Percentiles rank a stretch among this genome's conserved stretches.
Conservation (phyloP, 1,140 invertebrate genomes). For the Dufourea novaeangliae region DNA sequence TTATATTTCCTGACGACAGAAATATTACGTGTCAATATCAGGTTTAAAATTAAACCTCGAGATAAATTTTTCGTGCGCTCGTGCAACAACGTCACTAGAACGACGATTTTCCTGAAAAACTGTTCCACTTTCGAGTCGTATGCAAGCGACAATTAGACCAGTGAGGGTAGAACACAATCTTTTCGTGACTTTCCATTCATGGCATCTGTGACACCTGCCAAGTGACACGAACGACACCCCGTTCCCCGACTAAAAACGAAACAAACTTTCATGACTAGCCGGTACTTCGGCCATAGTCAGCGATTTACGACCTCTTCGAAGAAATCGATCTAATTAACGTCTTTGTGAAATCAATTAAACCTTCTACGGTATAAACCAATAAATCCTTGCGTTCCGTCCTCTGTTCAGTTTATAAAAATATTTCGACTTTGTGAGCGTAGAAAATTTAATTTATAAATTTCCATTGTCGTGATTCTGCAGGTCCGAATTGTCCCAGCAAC, state of each 20-base stretch:
- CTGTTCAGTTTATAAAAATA: no score
- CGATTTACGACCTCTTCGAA: no score
- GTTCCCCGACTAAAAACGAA: neutral
- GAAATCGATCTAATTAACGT: neutral
- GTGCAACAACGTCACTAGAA: neutral
- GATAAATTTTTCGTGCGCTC: neutral
- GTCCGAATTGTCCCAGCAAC: no score
- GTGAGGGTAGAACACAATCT: neutral
- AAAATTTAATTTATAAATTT: no score
- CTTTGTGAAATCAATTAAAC: slow-evolving; percentile 5
- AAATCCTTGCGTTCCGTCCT: no score
- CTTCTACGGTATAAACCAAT: neutral
- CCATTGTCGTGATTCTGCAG: no score
- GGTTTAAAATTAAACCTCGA: no score
- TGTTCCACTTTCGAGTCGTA: neutral
- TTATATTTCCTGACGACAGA: no score
- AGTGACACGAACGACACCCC: neutral
- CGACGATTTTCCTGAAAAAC: neutral
- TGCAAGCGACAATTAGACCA: neutral
- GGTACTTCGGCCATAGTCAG: neutral
- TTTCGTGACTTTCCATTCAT: slow-evolving; percentile 16
- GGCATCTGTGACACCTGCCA: neutral
- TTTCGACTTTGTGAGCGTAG: no score
- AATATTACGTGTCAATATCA: no score
- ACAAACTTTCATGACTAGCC: neutral